Evolutionary conservation across 2,797 vertebrate species (phyloP), one percentile per base, ranked within the genome.

Genomic region (Acridotheres tristis): DNA sequence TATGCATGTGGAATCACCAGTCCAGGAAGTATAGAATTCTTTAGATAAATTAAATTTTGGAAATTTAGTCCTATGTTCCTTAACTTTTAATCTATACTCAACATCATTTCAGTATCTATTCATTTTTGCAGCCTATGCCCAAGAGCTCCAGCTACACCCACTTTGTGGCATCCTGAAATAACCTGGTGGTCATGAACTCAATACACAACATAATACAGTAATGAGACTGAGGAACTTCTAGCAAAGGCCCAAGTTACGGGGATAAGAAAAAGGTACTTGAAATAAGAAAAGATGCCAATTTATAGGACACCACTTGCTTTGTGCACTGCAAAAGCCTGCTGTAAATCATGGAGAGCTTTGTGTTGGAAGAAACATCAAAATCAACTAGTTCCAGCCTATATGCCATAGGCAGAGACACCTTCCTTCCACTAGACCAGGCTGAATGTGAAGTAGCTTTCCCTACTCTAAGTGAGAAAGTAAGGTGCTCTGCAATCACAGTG

Each of bases 401-500:
- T 81, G 10, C 42, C 40, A 23, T 5, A 23, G 43, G 36, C 36
- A 51, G 42, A 61, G 23, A 25, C 10, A 43, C 5, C 14, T 57
- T 69, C 19, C 16, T 76, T 69, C 27, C 57, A 50, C 13, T 18
- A 29, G 26, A 29, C 13, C 32, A 25, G 23, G 16, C 11, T 29
- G 43, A 63, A 76, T 4, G 2, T 17, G 30, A 47, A 81, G 34
- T 9, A 81, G 20, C 7, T 86, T 75, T 72, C 78, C 8, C 43
- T 62, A 0, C 12, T 65, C 21, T n/a, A 30, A 48, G 9, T 27
- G 22, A 50, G 30, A 71, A 59, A 50, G 6, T 16, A 54, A 90
- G 27, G 11, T 23, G 6, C 5, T 51, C 47, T 68, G 34, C 1
- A 1, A 1, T 65, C 9, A 10, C 0, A 0, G 13, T 51, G 45